Evolutionary conservation across 2,888 invertebrate species (phyloP).

Genomic region (Phytoseiulus persimilis): DNA sequence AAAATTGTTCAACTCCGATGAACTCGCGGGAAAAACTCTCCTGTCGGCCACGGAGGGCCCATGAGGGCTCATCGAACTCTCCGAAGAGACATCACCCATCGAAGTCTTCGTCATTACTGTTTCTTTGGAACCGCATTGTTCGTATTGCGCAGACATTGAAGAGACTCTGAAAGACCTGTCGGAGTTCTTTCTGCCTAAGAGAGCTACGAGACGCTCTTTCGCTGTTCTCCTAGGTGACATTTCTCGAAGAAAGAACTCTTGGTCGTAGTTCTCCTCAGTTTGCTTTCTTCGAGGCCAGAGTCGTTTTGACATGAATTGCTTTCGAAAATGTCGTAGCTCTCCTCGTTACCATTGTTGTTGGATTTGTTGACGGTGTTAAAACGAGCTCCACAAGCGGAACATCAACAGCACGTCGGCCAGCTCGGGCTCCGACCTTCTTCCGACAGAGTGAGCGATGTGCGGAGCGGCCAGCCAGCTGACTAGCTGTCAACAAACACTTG

Average conservation of each 20-base stretch:
- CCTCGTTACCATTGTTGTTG: background rate
- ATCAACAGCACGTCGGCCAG: background rate
- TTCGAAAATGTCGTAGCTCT: background rate
- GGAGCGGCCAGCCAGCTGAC: background rate
- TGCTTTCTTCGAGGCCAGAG: background rate
- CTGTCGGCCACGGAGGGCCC: too few relatives aligned
- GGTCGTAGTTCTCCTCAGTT: background rate
- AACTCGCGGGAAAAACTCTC: too few relatives aligned
- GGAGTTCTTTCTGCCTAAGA: background rate
- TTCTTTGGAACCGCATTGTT: background rate
- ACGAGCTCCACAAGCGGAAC: background rate
- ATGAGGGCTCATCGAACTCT: too few relatives aligned
- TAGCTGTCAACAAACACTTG: background rate
- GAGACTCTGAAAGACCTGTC: background rate
- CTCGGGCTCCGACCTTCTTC: background rate
- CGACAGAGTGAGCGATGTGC: too few relatives aligned
- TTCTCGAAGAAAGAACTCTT: background rate
- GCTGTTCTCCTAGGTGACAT: background rate
- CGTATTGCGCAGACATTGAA: background rate
- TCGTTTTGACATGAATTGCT: background rate
- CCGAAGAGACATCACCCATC: too few relatives aligned
- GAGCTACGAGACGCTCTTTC: background rate
- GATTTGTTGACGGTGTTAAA: background rate
- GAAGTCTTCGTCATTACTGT: background rate
- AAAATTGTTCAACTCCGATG: too few relatives aligned